These are phyloP conservation scores for Acleris holmiana DNA, from an alignment of 2,888 invertebrate species.

Conservation along the genomic window DNA sequence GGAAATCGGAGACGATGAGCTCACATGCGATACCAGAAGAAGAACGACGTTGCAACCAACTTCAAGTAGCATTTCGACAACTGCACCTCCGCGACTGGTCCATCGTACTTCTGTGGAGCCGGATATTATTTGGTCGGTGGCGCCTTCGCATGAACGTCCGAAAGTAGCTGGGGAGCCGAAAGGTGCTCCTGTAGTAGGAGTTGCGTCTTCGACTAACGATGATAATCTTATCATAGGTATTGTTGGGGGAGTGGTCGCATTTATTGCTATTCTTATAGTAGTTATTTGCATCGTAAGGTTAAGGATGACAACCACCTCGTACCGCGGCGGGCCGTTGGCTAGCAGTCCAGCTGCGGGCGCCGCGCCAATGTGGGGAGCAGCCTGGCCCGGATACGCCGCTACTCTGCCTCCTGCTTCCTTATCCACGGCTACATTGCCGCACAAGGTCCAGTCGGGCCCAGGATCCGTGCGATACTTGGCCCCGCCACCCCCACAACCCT, in stretches of 20 bases:
- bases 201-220: constrained; percentile 89
- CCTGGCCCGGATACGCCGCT: constrained; percentile 84
- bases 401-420: constrained; percentile 85
- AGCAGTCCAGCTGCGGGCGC: constrained; percentile 85
- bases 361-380: constrained; percentile 84
- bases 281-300: constrained; percentile 94
- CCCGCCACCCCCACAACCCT: constrained; percentile 87
- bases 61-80: constrained; percentile 72
- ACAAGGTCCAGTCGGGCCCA: constrained; percentile 84
- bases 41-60: constrained; percentile 75
- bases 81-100: constrained; percentile 79
- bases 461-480: constrained; percentile 81
- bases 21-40: constrained; percentile 89
- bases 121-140: constrained; percentile 95
- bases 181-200: constrained; percentile 82
- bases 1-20: constrained; percentile 91
- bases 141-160: constrained; percentile 87
- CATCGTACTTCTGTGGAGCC: constrained; percentile 89
- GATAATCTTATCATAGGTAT: constrained; percentile 98
- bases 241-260: constrained; percentile 95
- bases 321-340: constrained; percentile 88
- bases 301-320: constrained; percentile 87
- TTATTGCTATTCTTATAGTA: constrained; percentile 94
- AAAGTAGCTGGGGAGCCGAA: constrained; percentile 85
- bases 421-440: constrained; percentile 87